Conservation (phyloP, 2,888 invertebrate genomes). For the Pammene aurita region DNA sequence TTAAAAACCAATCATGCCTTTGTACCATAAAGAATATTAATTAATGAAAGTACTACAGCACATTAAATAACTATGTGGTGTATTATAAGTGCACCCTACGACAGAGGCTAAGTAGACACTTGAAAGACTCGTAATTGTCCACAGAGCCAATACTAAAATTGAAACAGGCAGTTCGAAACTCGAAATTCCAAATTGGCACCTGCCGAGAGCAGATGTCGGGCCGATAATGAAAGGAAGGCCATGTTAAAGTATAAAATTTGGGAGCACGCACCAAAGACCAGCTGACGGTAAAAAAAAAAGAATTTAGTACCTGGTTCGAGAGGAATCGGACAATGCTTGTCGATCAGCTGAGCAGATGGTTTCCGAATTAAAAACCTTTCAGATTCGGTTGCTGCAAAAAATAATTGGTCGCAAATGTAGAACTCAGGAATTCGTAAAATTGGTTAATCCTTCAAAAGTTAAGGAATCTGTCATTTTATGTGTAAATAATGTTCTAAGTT, state of each 20-base stretch:
- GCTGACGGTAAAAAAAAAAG: constrained; percentile 66
- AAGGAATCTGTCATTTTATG: not conserved
- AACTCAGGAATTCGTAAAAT: constrained; percentile 3
- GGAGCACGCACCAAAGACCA: constrained; percentile 64
- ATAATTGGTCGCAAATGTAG: constrained; percentile 16
- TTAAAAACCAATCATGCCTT: not conserved
- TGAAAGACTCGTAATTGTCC: constrained; percentile 22
- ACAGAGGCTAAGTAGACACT: not conserved
- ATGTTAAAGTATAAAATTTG: constrained; percentile 61
- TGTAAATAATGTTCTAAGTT: not conserved
- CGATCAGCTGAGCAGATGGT: constrained; percentile 70
- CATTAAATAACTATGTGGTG: not conserved
- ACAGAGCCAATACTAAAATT: constrained; percentile 11
- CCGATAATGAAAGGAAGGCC: constrained; percentile 58
- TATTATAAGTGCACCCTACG: not conserved
- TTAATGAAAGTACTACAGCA: not conserved
- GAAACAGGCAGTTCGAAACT: constrained; percentile 49
- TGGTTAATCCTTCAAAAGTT: constrained; percentile 1
- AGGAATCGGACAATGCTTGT: constrained; percentile 47
- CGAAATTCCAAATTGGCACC: constrained; percentile 67
- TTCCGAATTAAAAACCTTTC: constrained; percentile 32
- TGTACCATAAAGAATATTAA: not conserved
- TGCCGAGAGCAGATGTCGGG: constrained; percentile 72
- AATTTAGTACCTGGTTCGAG: constrained; percentile 62
- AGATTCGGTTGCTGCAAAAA: constrained; percentile 31